Conservation (phyloP, 2,113 vertebrate species). For the Brachionichthys hirsutus region DNA sequence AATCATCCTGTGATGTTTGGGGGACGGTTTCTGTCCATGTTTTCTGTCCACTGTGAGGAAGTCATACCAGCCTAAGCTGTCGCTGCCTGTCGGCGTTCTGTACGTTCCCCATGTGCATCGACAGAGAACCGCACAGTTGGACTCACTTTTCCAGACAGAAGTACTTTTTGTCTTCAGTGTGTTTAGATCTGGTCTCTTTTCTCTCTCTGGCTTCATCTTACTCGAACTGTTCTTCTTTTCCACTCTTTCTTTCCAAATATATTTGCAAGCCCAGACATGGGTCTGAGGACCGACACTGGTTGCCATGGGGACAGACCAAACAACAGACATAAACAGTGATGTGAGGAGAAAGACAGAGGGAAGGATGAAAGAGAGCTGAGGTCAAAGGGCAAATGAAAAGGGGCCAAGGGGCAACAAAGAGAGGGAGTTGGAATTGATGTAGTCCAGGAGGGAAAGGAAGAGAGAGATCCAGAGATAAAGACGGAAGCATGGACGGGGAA, state of each 20-base stretch:
- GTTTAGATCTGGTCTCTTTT: conserved; percentile 34
- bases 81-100: too few species aligned
- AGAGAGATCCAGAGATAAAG: conserved; percentile 26
- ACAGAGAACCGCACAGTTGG: conserved; percentile 47
- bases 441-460: conserved; percentile 7
- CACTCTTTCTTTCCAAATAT: conserved; percentile 62
- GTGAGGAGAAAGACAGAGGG: conserved; percentile 17
- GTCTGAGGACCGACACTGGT: conserved; percentile 56
- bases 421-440: conserved; percentile 1
- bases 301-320: conserved; percentile 56
- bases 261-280: conserved; percentile 40
- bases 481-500: neutral
- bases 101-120: conserved; percentile 29
- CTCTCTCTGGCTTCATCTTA: conserved; percentile 6
- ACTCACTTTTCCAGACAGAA: conserved; percentile 41
- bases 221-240: conserved; percentile 49
- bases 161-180: conserved; percentile 43
- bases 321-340: conserved; percentile 66
- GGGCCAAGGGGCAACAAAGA: neutral
- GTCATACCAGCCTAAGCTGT: neutral
- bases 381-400: conserved; percentile 30
- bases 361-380: conserved; percentile 19
- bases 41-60: conserved; percentile 3
- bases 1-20: neutral
- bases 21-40: neutral